Evolutionary conservation across 2,888 invertebrate species (phyloP), one percentile per base, ranked within the genome.

Genomic region (Synanthedon tipuliformis): DNA sequence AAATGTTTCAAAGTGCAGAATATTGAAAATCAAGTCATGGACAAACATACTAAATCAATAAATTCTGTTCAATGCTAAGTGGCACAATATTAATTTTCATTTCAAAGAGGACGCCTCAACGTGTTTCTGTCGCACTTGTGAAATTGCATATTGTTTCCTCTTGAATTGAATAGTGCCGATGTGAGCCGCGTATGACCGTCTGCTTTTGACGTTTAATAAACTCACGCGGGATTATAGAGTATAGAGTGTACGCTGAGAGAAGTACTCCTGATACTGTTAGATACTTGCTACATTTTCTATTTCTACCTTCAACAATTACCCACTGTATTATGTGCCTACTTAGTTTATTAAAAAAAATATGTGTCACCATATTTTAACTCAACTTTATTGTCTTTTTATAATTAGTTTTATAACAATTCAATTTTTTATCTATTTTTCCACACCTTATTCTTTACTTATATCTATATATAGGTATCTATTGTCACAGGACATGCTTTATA

Each of bases 151-250:
- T 68, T 68, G 67, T 71, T 70, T 70, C 65, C 63, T 69, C 66
- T 64, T 69, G 34, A 62, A 73, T 73, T 67, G 66, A 64, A 66
- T 60, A 56, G 55, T 56, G 54, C 61, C 59, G 62, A 56, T 63
- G 59, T 62, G 67, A 59, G 68, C 76, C 78, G 72, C 65, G 63
- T 78, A 34, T 34, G 34, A 34, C 34, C 34, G 34, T 34, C 34
- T 34, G 78, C 58, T 68, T 59, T 69, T 78, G 78, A 78, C 78
- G 66, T 78, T 78, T 78, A 77, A 78, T 78, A 78, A 78, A 75
- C 76, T 76, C 15, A 12, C 15, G 45, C 45, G 11, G 15, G 45
- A 45, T 34, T 34, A 34, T 34, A 23, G 23, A 23, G 23, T 23
- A 23, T 41, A 41, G 41, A 41, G 41, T 41, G 12, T 45, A 45